These are phyloP conservation scores for Lynx canadensis DNA, from an alignment of 2,113 vertebrate genomes.

Conservation along the genomic window DNA sequence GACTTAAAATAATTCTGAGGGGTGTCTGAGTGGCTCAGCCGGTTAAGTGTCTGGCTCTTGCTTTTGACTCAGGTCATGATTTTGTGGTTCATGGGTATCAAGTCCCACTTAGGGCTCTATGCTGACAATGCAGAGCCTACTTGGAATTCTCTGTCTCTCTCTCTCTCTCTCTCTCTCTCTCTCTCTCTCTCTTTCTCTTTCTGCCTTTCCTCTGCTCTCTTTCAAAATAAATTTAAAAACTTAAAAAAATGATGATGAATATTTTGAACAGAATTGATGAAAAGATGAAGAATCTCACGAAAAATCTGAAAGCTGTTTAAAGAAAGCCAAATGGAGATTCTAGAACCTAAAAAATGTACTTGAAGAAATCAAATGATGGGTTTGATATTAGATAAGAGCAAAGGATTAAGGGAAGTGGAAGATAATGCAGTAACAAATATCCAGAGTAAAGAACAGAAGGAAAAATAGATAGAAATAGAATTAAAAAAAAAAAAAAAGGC, in stretches of 20 bases:
- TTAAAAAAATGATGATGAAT: background rate
- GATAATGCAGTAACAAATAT: background rate
- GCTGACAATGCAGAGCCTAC: background rate
- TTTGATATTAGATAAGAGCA: background rate
- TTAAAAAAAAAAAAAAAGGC: too few species aligned
- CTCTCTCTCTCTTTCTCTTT: background rate
- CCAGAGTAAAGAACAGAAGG: background rate
- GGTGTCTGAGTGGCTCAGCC: background rate
- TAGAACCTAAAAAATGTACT: background rate
- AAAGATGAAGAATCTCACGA: background rate
- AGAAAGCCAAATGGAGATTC: background rate
- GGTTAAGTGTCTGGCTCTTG: background rate
- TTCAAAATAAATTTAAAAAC: background rate
- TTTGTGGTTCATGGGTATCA: too few species aligned
- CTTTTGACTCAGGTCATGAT: background rate
- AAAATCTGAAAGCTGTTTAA: background rate
- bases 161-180: background rate
- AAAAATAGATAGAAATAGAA: background rate
- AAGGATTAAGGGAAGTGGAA: background rate
- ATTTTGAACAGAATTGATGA: background rate
- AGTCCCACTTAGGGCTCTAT: background rate
- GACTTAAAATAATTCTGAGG: background rate
- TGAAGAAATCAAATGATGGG: background rate
- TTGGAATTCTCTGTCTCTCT: background rate
- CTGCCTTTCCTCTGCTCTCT: background rate